These are phyloP conservation scores for Heliconius melpomene DNA, from an alignment of 1,140 invertebrate species.

Conservation along the genomic window DNA sequence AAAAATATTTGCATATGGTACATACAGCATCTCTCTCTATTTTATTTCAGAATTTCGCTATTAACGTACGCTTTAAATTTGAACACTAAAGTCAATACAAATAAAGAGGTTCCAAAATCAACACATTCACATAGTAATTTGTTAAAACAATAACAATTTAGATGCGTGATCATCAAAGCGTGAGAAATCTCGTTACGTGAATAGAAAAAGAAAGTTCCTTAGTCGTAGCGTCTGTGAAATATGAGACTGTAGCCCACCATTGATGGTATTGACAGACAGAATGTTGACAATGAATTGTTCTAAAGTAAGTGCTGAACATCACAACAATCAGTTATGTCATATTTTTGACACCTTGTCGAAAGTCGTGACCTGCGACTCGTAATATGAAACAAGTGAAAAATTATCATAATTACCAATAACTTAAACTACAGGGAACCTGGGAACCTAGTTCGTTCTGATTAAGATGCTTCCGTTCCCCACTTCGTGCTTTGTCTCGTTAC, in stretches of 20 bases:
- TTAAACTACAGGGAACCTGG: too few relatives aligned
- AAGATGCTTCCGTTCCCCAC: too few relatives aligned
- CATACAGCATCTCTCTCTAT: background rate
- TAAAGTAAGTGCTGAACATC: slow-evolving; percentile 36
- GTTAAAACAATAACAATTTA: slow-evolving; percentile 39
- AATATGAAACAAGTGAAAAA: slow-evolving; percentile 18
- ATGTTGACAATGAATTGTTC: slow-evolving; percentile 31
- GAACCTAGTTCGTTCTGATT: too few relatives aligned
- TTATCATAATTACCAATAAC: background rate
- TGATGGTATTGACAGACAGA: slow-evolving; percentile 28
- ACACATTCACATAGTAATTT: slow-evolving; percentile 24
- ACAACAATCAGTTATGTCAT: slow-evolving; percentile 41
- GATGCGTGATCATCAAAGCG: slow-evolving; percentile 45
- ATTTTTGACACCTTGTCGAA: slow-evolving; percentile 15
- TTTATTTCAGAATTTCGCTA: background rate
- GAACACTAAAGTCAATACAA: slow-evolving; percentile 12
- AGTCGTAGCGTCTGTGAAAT: slow-evolving; percentile 34
- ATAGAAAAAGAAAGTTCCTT: slow-evolving; percentile 52
- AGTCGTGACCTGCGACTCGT: slow-evolving; percentile 23
- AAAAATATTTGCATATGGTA: too few relatives aligned
- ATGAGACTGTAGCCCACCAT: slow-evolving; percentile 24
- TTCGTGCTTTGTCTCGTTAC: too few relatives aligned
- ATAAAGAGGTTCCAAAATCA: slow-evolving; percentile 30
- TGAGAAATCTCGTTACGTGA: slow-evolving; percentile 53
- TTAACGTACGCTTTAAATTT: background rate